Base-by-base conservation (phyloP, 2,113 vertebrate genomes). In the Pitta sordida region DNA sequence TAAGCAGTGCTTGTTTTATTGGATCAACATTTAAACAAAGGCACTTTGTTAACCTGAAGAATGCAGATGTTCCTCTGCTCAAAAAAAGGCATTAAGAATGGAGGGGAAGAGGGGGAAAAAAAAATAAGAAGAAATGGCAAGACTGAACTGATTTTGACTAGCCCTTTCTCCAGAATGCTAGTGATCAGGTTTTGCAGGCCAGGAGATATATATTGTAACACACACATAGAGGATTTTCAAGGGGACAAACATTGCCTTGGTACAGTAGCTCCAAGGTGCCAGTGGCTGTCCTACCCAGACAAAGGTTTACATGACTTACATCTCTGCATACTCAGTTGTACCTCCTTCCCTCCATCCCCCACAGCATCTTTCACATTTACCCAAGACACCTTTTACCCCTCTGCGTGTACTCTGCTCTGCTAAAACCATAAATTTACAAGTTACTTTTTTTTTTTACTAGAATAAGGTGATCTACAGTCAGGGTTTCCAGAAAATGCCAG, bases 1-100 rank as follows among this genome's bases (percentile, higher is more conserved):
- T 46, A 86, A 88, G 37, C 56, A 67, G 43, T 63, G 48, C 58
- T 91, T 41, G 23, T 63, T 92, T 87, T 86, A 77, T 24, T 67
- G 56, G 60, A 60, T 88, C 75, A 85, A n/a, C 44, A n/a, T 39
- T 83, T 75, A 86, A 95, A 94, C 68, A 94, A 86, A 91, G 53
- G 53, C 2, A 3, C 60, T 94, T 91, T 91, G 78, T 83, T 79
- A 64, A 92, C 82, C 79, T 84, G 52, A 64, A 90, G 26, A 75
- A 16, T 6, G 5, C 39, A 53, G 43, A 36, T 67, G 82, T 67
- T 79, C 49, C 64, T 64, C 56, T 46, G 43, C 70, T 82, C 52
- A 84, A 39, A 84, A n/a, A 84, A 78, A 55, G 27, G 39, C 58
- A 52, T 62, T 70, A 62, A 62, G 70, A 52, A 69, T 37, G n/a